Conservation (phyloP, 2,888 invertebrate genomes). For the Hetaerina titia region DNA sequence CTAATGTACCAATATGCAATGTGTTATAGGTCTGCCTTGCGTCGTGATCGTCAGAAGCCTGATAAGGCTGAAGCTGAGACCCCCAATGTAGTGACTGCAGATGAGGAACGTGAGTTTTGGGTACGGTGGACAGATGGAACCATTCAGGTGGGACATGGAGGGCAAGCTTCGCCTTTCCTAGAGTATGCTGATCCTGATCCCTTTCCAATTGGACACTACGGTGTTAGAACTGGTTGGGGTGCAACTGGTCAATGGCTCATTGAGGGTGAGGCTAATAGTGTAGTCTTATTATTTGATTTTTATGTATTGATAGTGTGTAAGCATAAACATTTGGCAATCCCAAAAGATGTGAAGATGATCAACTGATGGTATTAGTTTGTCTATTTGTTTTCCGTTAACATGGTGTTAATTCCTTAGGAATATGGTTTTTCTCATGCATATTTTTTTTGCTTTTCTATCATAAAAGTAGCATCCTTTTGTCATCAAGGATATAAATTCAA, state of each 20-base stretch:
- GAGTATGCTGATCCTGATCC: slow-evolving; percentile 85
- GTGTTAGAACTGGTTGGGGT: slow-evolving; percentile 93
- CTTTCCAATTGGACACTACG: slow-evolving; percentile 86
- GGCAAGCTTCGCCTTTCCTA: slow-evolving; percentile 86
- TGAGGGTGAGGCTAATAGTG: slow-evolving; percentile 81
- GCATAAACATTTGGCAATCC: slow-evolving; percentile 27
- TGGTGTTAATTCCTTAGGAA: not conserved
- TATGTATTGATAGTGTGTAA: slow-evolving; percentile 16
- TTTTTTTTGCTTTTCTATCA: not conserved
- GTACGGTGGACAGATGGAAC: slow-evolving; percentile 85
- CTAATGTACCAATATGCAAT: not conserved
- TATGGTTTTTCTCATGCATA: not conserved
- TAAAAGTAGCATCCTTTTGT: not conserved
- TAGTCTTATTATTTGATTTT: slow-evolving; percentile 50
- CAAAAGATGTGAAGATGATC: slow-evolving; percentile 74
- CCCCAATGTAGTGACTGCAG: slow-evolving; percentile 84
- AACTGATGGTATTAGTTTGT: not conserved
- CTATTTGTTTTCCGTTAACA: not conserved
- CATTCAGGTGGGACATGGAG: slow-evolving; percentile 86
- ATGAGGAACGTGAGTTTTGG: slow-evolving; percentile 92
- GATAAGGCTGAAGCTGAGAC: slow-evolving; percentile 86
- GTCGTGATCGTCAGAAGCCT: slow-evolving; percentile 87
- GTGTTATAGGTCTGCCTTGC: slow-evolving; percentile 72
- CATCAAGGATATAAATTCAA: not conserved
- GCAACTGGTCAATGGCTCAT: slow-evolving; percentile 90